phyloP scores from a whole-genome alignment of 1,140 invertebrate genomes.

The Drosophila tristis region DNA sequence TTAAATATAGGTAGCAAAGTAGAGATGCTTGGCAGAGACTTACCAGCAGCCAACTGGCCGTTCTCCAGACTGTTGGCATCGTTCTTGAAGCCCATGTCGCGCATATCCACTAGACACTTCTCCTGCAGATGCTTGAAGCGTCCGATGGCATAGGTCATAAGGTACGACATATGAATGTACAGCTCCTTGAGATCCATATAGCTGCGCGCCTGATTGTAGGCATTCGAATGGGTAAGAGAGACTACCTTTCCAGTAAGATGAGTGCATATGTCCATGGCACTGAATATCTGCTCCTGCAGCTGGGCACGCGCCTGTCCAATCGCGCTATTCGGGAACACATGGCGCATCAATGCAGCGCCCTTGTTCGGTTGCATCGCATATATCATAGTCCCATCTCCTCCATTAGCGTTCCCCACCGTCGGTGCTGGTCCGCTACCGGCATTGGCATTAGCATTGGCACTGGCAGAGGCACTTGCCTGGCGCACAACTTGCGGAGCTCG shows the following conservation, averaged over 20 bases:
- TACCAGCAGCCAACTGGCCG: slow-evolving; percentile 81
- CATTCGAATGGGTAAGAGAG: slow-evolving; percentile 81
- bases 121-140: slow-evolving; percentile 81
- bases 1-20: background rate
- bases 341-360: slow-evolving; percentile 49
- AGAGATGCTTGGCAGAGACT: slow-evolving; percentile 15
- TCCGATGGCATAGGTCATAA: slow-evolving; percentile 82
- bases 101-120: slow-evolving; percentile 80
- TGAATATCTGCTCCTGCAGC: slow-evolving; percentile 80
- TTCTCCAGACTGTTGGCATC: slow-evolving; percentile 81
- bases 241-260: slow-evolving; percentile 79
- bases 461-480: slow-evolving; percentile 18
- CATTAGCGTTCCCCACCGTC: too few relatives aligned
- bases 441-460: slow-evolving; percentile 23
- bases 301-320: slow-evolving; percentile 69
- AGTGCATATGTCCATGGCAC: slow-evolving; percentile 81
- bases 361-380: slow-evolving; percentile 15
- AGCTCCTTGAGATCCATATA: slow-evolving; percentile 79
- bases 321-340: slow-evolving; percentile 52
- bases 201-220: slow-evolving; percentile 74
- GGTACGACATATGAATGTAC: slow-evolving; percentile 83
- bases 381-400: too few relatives aligned
- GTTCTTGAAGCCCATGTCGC: slow-evolving; percentile 77
- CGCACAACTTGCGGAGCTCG: slow-evolving; percentile 59
- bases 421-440: slow-evolving; percentile 14